Evolutionary conservation across 2,113 vertebrate genomes (phyloP).

Genomic region (Ammospiza nelsoni): DNA sequence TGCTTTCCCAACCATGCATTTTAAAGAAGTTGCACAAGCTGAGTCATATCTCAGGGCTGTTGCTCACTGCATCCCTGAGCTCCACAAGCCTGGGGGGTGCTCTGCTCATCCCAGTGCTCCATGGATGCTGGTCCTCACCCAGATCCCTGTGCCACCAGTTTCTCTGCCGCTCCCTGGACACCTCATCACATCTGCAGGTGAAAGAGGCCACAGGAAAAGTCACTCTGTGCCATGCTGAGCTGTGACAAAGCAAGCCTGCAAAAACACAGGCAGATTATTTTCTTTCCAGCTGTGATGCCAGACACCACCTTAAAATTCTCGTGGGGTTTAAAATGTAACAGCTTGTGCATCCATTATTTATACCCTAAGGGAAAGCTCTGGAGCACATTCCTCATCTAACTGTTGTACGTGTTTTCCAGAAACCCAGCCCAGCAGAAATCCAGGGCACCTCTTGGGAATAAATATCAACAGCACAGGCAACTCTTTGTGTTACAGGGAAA

Average conservation of each 20-base stretch:
- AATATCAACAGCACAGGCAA: background rate
- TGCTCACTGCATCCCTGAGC: background rate
- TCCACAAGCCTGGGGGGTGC: background rate
- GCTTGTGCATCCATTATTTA: background rate
- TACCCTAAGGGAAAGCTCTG: background rate
- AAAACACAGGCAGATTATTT: background rate
- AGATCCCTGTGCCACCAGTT: background rate
- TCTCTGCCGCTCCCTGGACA: background rate
- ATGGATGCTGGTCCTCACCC: background rate
- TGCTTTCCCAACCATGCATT: background rate
- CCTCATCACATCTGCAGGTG: background rate
- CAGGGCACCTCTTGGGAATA: background rate
- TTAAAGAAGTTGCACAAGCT: background rate
- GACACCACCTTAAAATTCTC: background rate
- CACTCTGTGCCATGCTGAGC: background rate
- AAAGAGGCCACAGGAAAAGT: background rate
- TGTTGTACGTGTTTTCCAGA: rapidly evolving
- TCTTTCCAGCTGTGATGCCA: background rate
- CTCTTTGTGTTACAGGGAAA: background rate
- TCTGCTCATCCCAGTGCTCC: background rate
- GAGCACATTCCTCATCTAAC: background rate
- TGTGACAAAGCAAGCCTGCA: background rate
- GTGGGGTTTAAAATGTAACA: background rate
- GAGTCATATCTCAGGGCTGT: background rate
- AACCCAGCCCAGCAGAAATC: background rate